Evolutionary conservation across 2,888 invertebrate genomes (phyloP), one percentile per base, ranked within the genome.

Genomic region (Phyllotreta cruciferae): DNA sequence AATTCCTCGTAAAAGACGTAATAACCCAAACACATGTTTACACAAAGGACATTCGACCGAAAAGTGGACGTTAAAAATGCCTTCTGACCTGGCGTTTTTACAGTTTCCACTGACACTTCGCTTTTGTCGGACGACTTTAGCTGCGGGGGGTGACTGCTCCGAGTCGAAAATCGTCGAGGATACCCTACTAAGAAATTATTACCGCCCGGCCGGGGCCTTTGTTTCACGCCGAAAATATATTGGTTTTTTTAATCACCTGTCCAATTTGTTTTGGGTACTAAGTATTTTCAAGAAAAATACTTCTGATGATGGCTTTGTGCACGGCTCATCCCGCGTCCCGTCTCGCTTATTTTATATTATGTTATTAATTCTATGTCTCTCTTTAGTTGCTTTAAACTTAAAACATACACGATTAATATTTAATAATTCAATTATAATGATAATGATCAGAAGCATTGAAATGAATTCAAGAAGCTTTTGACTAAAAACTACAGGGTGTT

Each of bases 111-210:
- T 73, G 72, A 74, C 74, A 73, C 73, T 74, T 73, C 50, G 64
- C 74, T 73, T 75, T 75, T 75, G 76, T 74, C 76, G 76, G 76
- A 66, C 68, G 71, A 71, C 72, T 73, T 74, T 73, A 74, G 68
- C 76, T 66, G 68, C 74, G 62, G 76, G 76, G 73, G 76, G 75
- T 71, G 66, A 70, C 71, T 71, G 67, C 72, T 68, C 67, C 62
- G 64, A 66, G 68, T 64, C 66, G 67, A 62, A 64, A 67, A 24
- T 24, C 24, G 24, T 24, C 24, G 24, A 24, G 24, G 24, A 24
- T 24, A 24, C 24, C 24, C 24, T 63, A 63, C 68, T 70, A 64
- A 66, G 64, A 67, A 71, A 71, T 71, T 68, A 70, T 71, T 71
- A 70, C 64, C 61, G 58, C 61, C 66, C 60, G 66, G 50, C 66